Evolutionary conservation across 2,113 vertebrate genomes (phyloP).

Genomic region (Fulica atra): DNA sequence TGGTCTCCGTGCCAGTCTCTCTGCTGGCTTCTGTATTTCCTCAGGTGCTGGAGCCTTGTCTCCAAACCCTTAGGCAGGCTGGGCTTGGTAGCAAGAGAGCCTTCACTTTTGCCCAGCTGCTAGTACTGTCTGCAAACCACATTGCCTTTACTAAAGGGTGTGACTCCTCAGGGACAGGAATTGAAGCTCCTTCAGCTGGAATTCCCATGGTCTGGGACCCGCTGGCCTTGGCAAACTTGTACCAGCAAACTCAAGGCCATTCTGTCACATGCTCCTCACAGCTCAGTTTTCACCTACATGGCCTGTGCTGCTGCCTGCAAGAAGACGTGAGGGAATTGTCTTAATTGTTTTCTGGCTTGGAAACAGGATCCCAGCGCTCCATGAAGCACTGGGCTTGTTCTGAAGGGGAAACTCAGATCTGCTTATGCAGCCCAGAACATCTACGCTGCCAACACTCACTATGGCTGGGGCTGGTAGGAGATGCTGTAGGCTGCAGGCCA

Average conservation of each 20-base stretch:
- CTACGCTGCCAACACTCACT: neutral
- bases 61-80: neutral
- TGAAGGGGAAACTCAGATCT: neutral
- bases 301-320: neutral
- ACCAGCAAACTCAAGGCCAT: neutral
- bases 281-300: neutral
- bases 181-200: neutral
- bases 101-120: neutral
- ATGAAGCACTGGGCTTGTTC: neutral
- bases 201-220: neutral
- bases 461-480: neutral
- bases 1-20: accelerated
- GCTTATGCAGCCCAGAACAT: neutral
- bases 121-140: neutral
- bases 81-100: neutral
- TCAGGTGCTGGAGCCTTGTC: neutral
- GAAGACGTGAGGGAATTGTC: neutral
- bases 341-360: neutral
- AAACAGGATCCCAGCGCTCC: neutral
- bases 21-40: neutral
- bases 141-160: neutral
- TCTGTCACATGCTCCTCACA: neutral
- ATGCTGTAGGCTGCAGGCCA: neutral
- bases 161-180: neutral
- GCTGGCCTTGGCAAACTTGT: neutral